Base-by-base conservation (phyloP, 2,113 vertebrate genomes). In the Sinocyclocheilus rhinocerous region DNA sequence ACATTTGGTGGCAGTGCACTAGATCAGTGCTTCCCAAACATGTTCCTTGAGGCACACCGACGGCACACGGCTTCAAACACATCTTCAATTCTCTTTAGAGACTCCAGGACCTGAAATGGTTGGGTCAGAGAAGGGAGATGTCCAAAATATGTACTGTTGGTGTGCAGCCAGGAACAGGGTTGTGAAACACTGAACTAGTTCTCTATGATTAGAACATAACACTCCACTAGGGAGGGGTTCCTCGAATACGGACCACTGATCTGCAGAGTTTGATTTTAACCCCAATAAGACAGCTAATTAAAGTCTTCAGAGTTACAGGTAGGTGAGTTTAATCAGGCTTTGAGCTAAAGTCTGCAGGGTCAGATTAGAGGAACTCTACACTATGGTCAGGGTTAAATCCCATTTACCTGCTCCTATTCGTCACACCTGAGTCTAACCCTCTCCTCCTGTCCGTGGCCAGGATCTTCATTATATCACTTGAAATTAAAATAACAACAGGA, bases 401-500 rank as follows among this genome's bases (percentile, higher is more conserved):
- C 33, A 42, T 72, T 72, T n/a, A 42, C 4, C 36, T 13, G 4
- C 33, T 72, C 9, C 9, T 72, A 4, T 36, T 12, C 9, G 0
- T 42, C 36, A 72, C 69, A 12, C 9, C 42, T 45, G 39, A 42
- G 6, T 42, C 6, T 42, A 42, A 42, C 6, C 2, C 29, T 36
- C 6, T 36, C 18, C 18, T 39, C 67, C 33, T 45, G 22, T 75
- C 7, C 5, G 24, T 24, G 22, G 70, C 7, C 33, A 70, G 16
- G 18, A 20, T 73, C 22, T 73, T 45, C n/a, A 73, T 73, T 70
- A 20, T 73, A 45, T 11, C 39, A 73, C 33, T 36, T 36, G 9
- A 5, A 73, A 73, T 86, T 85, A 84, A 72, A 87, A 65, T 72
- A 15, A 52, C 67, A 63, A 22, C 11, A 50, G 29, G 61, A 87